A percentile compares a stretch with the other conserved stretches of the same genome.
Evolutionary conservation across 2,797 vertebrate genomes (phyloP).

Genomic region (Masticophis lateralis): DNA sequence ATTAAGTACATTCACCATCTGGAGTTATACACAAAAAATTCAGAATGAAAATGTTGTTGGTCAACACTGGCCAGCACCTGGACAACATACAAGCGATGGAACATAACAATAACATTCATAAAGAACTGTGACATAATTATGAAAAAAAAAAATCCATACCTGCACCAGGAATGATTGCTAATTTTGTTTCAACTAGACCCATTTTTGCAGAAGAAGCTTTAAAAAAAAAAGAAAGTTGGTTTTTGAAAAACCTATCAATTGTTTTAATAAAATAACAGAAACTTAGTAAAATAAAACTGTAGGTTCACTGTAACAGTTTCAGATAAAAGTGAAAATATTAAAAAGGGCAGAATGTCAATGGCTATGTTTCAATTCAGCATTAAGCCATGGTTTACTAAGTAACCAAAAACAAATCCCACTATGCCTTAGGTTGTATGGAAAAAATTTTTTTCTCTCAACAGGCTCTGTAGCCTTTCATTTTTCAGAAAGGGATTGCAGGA

Average conservation of each 20-base stretch:
- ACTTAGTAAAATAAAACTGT: neutral
- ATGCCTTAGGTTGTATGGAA: neutral
- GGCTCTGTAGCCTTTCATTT: conserved; percentile 7
- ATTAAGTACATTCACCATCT: neutral
- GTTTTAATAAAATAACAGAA: neutral
- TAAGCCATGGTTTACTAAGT: neutral
- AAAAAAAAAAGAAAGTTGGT: conserved; percentile 28
- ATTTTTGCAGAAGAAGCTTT: conserved; percentile 88
- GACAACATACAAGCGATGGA: neutral
- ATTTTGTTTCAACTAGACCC: conserved; percentile 93
- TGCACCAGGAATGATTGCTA: conserved; percentile 96
- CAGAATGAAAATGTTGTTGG: neutral
- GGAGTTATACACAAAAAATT: neutral
- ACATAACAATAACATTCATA: conserved; percentile 7
- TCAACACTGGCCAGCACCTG: neutral
- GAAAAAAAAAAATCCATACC: conserved; percentile 74
- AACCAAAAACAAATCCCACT: neutral
- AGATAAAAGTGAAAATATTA: conserved; percentile 1
- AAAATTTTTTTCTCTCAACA: neutral
- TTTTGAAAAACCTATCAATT: neutral
- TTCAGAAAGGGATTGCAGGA: neutral
- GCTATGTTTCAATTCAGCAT: neutral
- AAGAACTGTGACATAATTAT: neutral
- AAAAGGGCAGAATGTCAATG: neutral
- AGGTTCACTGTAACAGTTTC: conserved; percentile 7